These are phyloP conservation scores for Aphrocallistes beatrix DNA, from an alignment of 37 sponge, comb jelly and placozoan species.

Conservation along the genomic window DNA sequence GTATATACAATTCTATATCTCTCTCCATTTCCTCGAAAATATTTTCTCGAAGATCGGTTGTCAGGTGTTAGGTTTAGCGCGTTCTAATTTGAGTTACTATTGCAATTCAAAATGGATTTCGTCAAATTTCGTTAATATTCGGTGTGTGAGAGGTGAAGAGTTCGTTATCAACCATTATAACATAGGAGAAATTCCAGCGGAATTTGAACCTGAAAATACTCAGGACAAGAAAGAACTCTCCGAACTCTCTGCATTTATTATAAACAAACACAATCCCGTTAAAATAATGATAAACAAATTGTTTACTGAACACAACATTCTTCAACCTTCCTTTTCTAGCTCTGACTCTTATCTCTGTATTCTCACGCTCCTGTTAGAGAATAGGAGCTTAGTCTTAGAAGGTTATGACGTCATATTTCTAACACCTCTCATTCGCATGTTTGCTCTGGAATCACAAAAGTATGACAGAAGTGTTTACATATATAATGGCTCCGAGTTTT, in stretches of 20 bases:
- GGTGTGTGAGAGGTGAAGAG: too few species aligned
- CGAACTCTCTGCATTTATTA: not conserved
- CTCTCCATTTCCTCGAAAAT: too few species aligned
- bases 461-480: too few species aligned
- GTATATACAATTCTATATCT: too few species aligned
- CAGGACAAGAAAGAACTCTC: not conserved
- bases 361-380: not conserved
- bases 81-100: too few species aligned
- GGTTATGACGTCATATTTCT: not conserved
- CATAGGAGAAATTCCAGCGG: not conserved
- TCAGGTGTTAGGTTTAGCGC: too few species aligned
- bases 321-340: too few species aligned
- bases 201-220: not conserved
- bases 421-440: not conserved
- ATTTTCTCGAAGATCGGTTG: too few species aligned
- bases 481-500: too few species aligned
- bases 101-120: too few species aligned
- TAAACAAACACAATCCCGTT: not conserved
- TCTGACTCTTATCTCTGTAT: too few species aligned
- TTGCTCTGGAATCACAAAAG: not conserved
- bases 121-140: too few species aligned
- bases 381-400: not conserved
- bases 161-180: not conserved
- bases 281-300: not conserved
- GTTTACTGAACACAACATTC: not conserved